phyloP scores from a whole-genome alignment of 2,113 vertebrate genomes.

The Grantiella picta region DNA sequence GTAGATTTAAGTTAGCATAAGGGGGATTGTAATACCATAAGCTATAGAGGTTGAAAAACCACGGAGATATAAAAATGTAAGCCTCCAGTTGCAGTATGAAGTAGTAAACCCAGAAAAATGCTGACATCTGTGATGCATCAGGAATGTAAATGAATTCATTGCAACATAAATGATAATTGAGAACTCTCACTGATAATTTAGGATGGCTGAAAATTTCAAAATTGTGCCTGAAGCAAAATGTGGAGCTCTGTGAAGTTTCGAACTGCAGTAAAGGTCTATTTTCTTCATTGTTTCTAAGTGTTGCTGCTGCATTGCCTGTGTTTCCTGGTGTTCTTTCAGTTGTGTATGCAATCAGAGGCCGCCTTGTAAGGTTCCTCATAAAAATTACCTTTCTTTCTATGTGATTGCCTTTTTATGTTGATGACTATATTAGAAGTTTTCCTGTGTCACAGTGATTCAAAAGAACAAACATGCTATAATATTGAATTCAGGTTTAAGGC shows the following conservation, averaged over 20 bases:
- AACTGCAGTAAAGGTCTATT: background rate
- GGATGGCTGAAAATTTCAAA: background rate
- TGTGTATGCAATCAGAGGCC: background rate
- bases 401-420: background rate
- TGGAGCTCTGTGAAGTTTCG: background rate
- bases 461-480: background rate
- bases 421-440: background rate
- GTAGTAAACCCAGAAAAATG: background rate
- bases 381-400: background rate
- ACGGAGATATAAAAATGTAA: background rate
- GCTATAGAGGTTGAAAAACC: background rate
- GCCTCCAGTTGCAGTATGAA: background rate
- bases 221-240: background rate
- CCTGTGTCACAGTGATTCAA: background rate
- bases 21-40: slow-evolving; percentile 23
- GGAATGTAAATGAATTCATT: background rate
- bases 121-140: background rate
- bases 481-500: background rate
- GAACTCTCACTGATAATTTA: background rate
- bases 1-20: slow-evolving; percentile 46
- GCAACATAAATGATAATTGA: background rate
- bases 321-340: background rate
- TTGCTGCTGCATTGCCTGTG: background rate
- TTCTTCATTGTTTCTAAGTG: background rate
- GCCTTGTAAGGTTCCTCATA: background rate